Percentiles rank a stretch among this genome's conserved stretches.
phyloP scores from a whole-genome alignment of 2,888 invertebrate species.

The Protonemura montana region DNA sequence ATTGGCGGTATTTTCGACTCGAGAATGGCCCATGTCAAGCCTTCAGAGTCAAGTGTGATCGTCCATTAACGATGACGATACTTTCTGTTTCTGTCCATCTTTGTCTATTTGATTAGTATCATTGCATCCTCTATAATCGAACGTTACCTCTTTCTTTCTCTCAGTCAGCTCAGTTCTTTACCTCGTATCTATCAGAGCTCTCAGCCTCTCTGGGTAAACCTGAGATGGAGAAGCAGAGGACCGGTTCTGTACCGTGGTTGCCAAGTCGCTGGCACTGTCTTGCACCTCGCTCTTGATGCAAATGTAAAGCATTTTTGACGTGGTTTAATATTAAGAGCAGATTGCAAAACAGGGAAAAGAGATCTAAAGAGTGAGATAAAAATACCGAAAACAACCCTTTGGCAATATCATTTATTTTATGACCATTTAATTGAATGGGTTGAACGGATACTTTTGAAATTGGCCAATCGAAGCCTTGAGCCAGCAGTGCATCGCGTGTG shows the following conservation, averaged over 20 bases:
- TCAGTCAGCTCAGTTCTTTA: not conserved
- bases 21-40: not conserved
- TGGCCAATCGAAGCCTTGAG: constrained; percentile 26
- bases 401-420: constrained; percentile 33
- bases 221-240: constrained; percentile 37
- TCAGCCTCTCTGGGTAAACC: constrained; percentile 60
- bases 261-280: constrained; percentile 9
- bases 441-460: constrained; percentile 28
- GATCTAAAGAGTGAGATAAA: not conserved
- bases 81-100: constrained; percentile 16
- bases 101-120: constrained; percentile 30
- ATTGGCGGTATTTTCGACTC: not conserved
- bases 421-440: constrained; percentile 33
- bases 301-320: constrained; percentile 14
- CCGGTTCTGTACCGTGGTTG: constrained; percentile 43
- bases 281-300: not conserved
- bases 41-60: constrained; percentile 2
- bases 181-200: constrained; percentile 2
- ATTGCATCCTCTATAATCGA: not conserved
- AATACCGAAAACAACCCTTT: constrained; percentile 33
- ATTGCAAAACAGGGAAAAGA: not conserved
- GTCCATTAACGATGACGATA: not conserved
- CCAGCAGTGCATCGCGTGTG: constrained; percentile 22
- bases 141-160: not conserved
- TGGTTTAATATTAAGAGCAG: constrained; percentile 12